Conservation (phyloP, 2,888 invertebrate genomes). For the Drosophila differens region DNA sequence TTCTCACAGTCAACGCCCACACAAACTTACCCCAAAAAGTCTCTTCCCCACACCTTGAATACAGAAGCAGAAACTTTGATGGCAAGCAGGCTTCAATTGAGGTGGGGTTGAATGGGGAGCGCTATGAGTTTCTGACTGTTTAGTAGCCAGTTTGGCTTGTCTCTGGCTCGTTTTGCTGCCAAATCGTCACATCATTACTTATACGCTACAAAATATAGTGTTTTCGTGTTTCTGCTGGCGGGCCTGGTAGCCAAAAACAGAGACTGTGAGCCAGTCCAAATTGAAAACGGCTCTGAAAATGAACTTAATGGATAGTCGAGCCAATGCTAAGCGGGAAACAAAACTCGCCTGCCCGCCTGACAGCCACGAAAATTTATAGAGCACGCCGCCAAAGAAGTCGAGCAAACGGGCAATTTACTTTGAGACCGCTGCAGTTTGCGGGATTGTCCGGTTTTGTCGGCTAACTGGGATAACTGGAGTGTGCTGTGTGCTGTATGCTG, state of each 20-base stretch:
- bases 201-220: constrained; percentile 70
- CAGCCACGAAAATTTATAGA: constrained; percentile 69
- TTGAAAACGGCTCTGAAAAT: constrained; percentile 72
- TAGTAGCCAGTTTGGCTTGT: constrained; percentile 53
- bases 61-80: constrained; percentile 2
- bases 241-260: constrained; percentile 36
- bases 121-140: constrained; percentile 35
- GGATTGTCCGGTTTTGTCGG: constrained; percentile 12
- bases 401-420: constrained; percentile 70
- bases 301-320: constrained; percentile 62
- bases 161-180: constrained; percentile 65
- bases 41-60: not conserved
- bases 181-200: constrained; percentile 79
- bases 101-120: not conserved
- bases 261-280: constrained; percentile 61
- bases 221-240: constrained; percentile 44
- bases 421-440: constrained; percentile 19
- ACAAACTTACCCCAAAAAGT: constrained; percentile 24
- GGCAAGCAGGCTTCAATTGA: constrained; percentile 1
- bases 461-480: constrained; percentile 14
- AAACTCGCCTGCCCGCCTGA: constrained; percentile 43
- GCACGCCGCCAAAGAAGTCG: constrained; percentile 38
- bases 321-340: constrained; percentile 7
- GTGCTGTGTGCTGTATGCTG: not conserved
- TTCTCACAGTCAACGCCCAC: constrained; percentile 44